Evolutionary conservation across 64 coral and sea anemone species (phyloP).

Genomic region (Stichodactyla mertensii): DNA sequence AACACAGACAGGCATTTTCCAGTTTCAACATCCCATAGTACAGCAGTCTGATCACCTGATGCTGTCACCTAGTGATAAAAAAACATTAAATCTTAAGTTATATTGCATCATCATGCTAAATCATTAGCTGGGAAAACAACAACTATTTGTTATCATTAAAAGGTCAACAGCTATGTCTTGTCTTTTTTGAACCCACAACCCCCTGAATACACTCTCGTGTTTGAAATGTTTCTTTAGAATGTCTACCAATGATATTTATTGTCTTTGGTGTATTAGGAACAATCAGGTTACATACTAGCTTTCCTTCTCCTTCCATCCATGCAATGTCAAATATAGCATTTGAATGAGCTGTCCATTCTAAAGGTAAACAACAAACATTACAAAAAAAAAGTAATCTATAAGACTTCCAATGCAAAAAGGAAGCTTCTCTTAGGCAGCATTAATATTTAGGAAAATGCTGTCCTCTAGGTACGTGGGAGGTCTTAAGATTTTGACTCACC

Average conservation of each 20-base stretch:
- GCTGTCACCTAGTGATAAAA: constrained; percentile 72
- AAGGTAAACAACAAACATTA: constrained; percentile 2
- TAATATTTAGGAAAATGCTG: not conserved
- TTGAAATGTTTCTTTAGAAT: too few species aligned
- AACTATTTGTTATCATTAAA: too few species aligned
- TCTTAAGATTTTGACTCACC: constrained; percentile 17
- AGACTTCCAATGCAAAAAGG: too few species aligned
- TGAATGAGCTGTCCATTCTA: constrained; percentile 90
- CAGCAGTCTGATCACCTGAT: constrained; percentile 87
- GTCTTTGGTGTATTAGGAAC: too few species aligned
- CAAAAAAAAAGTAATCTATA: too few species aligned
- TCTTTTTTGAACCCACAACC: too few species aligned
- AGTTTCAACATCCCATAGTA: constrained; percentile 77
- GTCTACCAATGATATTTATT: too few species aligned
- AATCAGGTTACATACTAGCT: constrained; percentile 56
- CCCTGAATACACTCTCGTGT: too few species aligned
- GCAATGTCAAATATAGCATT: constrained; percentile 99
- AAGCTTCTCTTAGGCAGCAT: too few species aligned
- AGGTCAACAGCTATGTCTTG: too few species aligned
- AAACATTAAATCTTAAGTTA: not conserved
- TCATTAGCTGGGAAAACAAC: too few species aligned
- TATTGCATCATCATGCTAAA: not conserved
- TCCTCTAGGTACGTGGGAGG: not conserved
- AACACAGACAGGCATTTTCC: constrained; percentile 59
- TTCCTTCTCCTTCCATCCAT: constrained; percentile 77